Percentiles rank a stretch among this genome's conserved stretches.
phyloP scores from a whole-genome alignment of 1,140 invertebrate genomes.

The Drosophila tropicalis region DNA sequence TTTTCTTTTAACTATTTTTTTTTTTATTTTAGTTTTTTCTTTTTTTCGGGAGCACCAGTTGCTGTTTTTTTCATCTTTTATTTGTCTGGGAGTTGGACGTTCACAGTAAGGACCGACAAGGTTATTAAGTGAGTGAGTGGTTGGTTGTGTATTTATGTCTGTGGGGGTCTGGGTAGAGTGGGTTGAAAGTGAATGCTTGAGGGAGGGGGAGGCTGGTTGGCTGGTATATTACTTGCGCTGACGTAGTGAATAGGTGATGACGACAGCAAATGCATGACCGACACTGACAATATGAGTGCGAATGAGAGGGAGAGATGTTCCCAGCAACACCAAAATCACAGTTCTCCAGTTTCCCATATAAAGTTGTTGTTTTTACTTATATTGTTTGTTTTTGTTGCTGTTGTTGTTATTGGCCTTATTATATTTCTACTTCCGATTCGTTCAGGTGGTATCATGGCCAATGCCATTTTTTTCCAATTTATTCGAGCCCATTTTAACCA shows the following conservation, averaged over 20 bases:
- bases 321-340: conserved; percentile 17
- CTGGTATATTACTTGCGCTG: conserved; percentile 13
- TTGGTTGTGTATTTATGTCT: background rate
- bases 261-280: conserved; percentile 45
- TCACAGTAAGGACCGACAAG: no score
- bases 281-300: conserved; percentile 11
- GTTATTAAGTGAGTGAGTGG: background rate
- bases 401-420: conserved; percentile 4
- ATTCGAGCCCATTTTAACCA: conserved; percentile 96
- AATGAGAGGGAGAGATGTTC: conserved; percentile 10
- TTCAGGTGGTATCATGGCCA: conserved; percentile 80
- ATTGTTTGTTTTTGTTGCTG: conserved; percentile 3
- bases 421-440: conserved; percentile 13
- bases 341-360: conserved; percentile 14
- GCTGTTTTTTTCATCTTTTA: conserved; percentile 40
- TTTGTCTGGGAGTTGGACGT: conserved; percentile 22
- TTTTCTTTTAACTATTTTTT: conserved; percentile 53
- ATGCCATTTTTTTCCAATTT: conserved; percentile 94
- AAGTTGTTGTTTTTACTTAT: conserved; percentile 29
- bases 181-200: conserved; percentile 19
- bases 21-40: conserved; percentile 52
- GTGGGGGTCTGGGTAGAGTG: background rate
- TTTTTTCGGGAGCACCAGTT: conserved; percentile 71
- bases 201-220: background rate
- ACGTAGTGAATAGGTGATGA: conserved; percentile 18